Evolutionary conservation across 2,113 vertebrate species (phyloP).

Genomic region (Aptenodytes forsteri): DNA sequence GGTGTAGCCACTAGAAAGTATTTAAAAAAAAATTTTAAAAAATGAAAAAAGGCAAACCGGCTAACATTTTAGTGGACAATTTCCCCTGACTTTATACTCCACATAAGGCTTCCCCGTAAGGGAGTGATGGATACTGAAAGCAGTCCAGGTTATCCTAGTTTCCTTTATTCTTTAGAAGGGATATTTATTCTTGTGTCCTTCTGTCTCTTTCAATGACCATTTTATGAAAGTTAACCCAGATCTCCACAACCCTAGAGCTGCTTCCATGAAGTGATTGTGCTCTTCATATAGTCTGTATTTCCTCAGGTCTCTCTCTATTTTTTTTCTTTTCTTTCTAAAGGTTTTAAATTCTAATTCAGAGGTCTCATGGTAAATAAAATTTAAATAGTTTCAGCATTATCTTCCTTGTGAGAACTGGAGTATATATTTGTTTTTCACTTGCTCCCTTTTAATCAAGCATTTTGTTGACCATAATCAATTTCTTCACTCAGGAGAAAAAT

Average conservation of each 20-base stretch:
- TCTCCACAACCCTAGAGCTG: neutral
- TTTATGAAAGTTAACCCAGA: slow-evolving; percentile 1
- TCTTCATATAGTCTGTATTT: neutral
- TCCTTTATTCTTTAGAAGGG: neutral
- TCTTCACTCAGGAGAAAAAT: slow-evolving; percentile 46
- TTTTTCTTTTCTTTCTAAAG: neutral
- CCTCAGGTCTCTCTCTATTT: neutral
- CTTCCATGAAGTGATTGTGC: neutral
- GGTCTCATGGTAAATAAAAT: neutral
- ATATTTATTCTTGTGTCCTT: neutral
- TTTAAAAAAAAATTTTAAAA: neutral
- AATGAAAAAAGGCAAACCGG: neutral
- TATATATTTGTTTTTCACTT: slow-evolving; percentile 11
- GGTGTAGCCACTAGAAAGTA: neutral
- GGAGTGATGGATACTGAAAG: neutral
- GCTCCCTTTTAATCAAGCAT: slow-evolving; percentile 51
- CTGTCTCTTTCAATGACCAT: neutral
- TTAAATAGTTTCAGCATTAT: neutral
- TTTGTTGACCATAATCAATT: slow-evolving; percentile 61
- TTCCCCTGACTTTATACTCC: neutral
- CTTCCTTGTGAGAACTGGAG: neutral
- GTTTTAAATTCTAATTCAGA: neutral
- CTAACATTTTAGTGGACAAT: neutral
- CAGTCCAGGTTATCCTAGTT: neutral
- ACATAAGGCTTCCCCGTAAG: neutral